These are phyloP conservation scores for Lysiphlebus fabarum DNA, from an alignment of 1,140 invertebrate genomes.

Conservation along the genomic window DNA sequence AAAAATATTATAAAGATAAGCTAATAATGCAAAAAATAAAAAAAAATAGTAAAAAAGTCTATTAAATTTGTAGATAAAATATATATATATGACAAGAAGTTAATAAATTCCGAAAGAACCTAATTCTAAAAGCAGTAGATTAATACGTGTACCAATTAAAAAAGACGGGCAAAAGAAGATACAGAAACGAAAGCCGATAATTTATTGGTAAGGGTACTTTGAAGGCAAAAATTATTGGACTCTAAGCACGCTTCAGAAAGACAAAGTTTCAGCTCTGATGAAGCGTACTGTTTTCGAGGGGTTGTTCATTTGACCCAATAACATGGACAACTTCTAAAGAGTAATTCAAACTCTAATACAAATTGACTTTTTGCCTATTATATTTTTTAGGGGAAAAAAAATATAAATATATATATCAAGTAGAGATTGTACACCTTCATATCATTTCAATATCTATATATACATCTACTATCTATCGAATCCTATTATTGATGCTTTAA, in stretches of 20 bases:
- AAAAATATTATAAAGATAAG: too few species aligned
- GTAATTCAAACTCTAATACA: constrained; percentile 3
- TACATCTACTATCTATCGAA: too few species aligned
- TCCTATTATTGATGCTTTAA: too few species aligned
- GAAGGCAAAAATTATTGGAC: constrained; percentile 5
- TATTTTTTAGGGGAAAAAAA: neutral
- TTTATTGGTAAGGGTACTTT: neutral
- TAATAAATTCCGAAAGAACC: too few species aligned
- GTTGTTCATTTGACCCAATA: constrained; percentile 18
- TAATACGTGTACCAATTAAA: neutral
- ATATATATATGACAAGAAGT: too few species aligned
- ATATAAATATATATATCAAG: too few species aligned
- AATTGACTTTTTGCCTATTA: constrained; percentile 3
- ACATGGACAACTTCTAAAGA: constrained; percentile 10
- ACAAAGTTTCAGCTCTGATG: constrained; percentile 13
- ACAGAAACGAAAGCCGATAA: neutral
- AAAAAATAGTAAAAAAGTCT: too few species aligned
- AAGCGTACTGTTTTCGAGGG: constrained; percentile 5
- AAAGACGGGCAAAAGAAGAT: neutral
- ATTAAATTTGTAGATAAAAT: too few species aligned
- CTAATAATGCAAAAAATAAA: too few species aligned
- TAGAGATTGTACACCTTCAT: too few species aligned
- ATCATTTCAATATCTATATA: too few species aligned
- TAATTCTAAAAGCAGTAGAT: too few species aligned
- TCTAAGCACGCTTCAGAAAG: neutral